Evolutionary conservation across 2,797 vertebrate species (phyloP), one percentile per base, ranked within the genome.

Genomic region (Eulemur coronatus): DNA sequence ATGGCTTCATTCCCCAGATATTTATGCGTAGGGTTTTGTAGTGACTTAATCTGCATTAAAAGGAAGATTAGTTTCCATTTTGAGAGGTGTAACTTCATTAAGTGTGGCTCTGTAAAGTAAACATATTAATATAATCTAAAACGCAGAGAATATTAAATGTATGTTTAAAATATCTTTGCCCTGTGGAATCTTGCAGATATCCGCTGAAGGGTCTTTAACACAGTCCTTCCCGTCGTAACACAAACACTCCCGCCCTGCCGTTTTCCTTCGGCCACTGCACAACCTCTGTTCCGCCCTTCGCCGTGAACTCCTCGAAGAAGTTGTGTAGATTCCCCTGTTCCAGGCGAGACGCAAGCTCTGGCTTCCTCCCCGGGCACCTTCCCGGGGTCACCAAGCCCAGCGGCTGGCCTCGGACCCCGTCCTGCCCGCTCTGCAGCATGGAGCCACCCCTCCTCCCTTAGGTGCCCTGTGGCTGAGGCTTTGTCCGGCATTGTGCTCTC

Each of bases 321-420:
- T 0, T 4, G 48, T 5, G 17, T 6, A 20, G 43, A 5, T 15
- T 4, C 24, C 17, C 3, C 0, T 11, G 4, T 2, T 13, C 4
- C 7, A 2, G 10, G 12, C 1, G 2, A 24, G 22, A 57, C 6
- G 9, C 7, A 9, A 35, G 4, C 22, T 26, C 50, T 38, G 22
- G 50, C n/a, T 55, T 55, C 26, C 52, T 79, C 33, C 38, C 15
- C 67, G 4, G 1, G 17, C 46, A 17, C 5, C 20, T 35, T 35
- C 17, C 57, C 48, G n/a, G 1, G 1, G 43, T 52, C 17, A 3
- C 26, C 0, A 8, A 43, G 6, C 28, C 30, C 67, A 30, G 15
- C 4, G 24, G 4, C 35, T 0, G 1, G 1, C 30, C 52, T 57
- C 12, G 28, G 22, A 43, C 20, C 80, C 30, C 5, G 2, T 10